These are phyloP conservation scores for Ibidorhyncha struthersii DNA, from an alignment of 2,113 vertebrate species.

Conservation along the genomic window DNA sequence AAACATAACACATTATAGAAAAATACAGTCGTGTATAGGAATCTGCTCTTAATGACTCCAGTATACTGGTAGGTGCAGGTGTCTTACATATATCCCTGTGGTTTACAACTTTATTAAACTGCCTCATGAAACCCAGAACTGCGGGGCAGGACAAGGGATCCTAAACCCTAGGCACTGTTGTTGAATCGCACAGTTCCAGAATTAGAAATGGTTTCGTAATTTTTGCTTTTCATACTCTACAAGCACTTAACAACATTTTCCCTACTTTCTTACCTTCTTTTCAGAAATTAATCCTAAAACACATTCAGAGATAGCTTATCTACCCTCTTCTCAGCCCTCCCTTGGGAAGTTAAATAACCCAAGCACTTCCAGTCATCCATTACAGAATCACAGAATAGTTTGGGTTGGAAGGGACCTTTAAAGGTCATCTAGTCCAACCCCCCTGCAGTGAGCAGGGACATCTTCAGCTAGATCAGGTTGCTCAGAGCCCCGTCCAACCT, in stretches of 20 bases:
- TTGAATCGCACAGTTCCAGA: background rate
- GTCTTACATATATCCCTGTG: background rate
- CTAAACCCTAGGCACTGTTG: background rate
- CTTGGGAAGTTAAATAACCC: background rate
- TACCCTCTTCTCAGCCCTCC: background rate
- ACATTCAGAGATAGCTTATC: background rate
- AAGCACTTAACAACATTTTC: background rate
- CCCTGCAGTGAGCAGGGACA: background rate
- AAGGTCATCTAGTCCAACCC: background rate
- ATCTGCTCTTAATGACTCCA: background rate
- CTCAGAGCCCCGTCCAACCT: background rate
- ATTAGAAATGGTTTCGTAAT: background rate
- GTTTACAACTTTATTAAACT: background rate
- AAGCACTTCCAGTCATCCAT: background rate
- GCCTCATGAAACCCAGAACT: background rate
- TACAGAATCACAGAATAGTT: background rate
- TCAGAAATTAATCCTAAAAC: background rate
- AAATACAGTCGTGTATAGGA: background rate
- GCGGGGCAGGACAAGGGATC: background rate
- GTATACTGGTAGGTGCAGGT: background rate
- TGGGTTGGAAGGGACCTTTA: background rate
- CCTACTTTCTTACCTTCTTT: background rate
- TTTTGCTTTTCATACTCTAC: background rate
- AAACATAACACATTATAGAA: background rate
- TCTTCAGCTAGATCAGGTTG: background rate